Evolutionary conservation across 2,888 invertebrate species (phyloP), one percentile per base, ranked within the genome.

Genomic region (Patella depressa): DNA sequence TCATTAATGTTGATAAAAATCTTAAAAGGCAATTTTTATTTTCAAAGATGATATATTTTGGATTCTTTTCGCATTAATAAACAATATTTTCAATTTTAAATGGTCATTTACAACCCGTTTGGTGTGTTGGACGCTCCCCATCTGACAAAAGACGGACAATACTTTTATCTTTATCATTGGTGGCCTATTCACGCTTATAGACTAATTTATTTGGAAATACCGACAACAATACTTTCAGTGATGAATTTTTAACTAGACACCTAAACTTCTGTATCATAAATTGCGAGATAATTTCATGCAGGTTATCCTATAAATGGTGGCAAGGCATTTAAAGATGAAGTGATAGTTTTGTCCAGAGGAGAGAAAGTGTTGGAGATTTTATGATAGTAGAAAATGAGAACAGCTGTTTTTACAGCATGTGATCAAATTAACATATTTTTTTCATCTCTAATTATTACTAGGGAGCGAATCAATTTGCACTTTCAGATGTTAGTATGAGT

Each of bases 311-410:
- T 65, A 65, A 65, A 65, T 19, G 15, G 24, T 24, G 24, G 24
- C 19, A 24, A 65, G 65, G 65, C 65, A 24, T 65, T 65, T 65
- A 24, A 24, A 65, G 65, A 65, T 65, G 65, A 12, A 24, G 14
- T 12, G 65, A 65, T 65, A 65, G 19, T 19, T 24, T 65, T 65
- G 65, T 65, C 4, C 11, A 14, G 65, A 19, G 12, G 24, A 65
- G 65, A 24, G 65, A 65, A 65, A 65, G 65, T 65, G 65, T 65
- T 65, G 11, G 24, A 65, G 65, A 65, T 65, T 24, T 12, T 65
- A 12, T 65, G 65, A 65, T 65, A 65, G 24, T 19, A 65, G 65
- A 65, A 65, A 65, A 65, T 65, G 19, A 65, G 65, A 65, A 65
- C 65, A 65, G 65, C 65, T 65, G 65, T 65, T 65, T 65, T 65